These are phyloP conservation scores for Fistularia tabacaria DNA, from an alignment of 2,797 vertebrate species.

Conservation along the genomic window DNA sequence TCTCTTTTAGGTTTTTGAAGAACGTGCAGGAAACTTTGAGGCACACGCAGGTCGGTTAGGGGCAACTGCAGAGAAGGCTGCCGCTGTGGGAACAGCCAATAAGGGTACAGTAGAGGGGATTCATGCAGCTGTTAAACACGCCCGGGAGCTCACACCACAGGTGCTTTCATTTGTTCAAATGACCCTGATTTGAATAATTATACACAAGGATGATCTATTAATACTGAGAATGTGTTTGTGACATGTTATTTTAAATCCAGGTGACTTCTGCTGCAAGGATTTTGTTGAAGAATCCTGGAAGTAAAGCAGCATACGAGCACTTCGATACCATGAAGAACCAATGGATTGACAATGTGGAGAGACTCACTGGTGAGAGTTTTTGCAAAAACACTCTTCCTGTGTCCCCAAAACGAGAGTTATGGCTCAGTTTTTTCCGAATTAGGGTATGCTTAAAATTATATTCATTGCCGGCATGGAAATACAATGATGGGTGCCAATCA, in stretches of 20 bases:
- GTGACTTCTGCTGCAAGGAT: slow-evolving; percentile 94
- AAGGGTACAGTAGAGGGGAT: slow-evolving; percentile 94
- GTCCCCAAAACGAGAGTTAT: too few relatives aligned
- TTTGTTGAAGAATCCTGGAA: slow-evolving; percentile 93
- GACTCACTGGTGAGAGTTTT: slow-evolving; percentile 85
- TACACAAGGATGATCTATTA: slow-evolving; percentile 1
- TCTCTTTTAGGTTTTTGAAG: slow-evolving; percentile 86
- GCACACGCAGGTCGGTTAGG: slow-evolving; percentile 88
- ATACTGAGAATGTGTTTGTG: neutral
- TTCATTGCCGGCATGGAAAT: neutral
- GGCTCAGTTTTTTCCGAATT: neutral
- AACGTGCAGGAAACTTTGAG: slow-evolving; percentile 94
- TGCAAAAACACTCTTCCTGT: neutral
- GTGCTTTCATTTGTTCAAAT: slow-evolving; percentile 58
- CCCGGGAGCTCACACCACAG: slow-evolving; percentile 95
- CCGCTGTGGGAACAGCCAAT: slow-evolving; percentile 96
- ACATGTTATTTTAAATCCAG: slow-evolving; percentile 61
- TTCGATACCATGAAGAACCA: slow-evolving; percentile 99
- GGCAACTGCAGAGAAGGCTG: slow-evolving; percentile 94
- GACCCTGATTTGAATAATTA: slow-evolving; percentile 6
- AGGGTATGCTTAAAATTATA: neutral
- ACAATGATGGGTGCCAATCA: neutral
- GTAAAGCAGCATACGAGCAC: slow-evolving; percentile 95
- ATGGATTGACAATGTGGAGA: slow-evolving; percentile 98
- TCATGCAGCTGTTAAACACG: slow-evolving; percentile 90